Evolutionary conservation across 2,888 invertebrate genomes (phyloP), one percentile per base, ranked within the genome.

Genomic region (Platycheirus rosarum): DNA sequence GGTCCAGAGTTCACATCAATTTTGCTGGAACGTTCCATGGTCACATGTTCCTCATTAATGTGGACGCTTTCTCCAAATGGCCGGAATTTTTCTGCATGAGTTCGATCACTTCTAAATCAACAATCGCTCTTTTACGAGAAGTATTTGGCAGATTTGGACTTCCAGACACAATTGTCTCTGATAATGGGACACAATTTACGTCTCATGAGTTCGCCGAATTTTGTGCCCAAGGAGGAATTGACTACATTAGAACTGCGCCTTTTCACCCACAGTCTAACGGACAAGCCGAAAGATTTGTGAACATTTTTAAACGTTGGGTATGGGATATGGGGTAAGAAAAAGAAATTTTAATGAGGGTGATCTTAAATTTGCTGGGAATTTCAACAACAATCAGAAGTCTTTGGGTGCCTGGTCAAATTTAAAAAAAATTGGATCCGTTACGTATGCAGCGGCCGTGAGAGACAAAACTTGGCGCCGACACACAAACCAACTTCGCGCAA

Each of bases 1-100:
- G 88, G 87, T 85, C 88, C 44, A 80, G 90, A 20, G 75, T 91
- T 4, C 90, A 91, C 85, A 85, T 89, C 8, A 91, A 91, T 84
- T 91, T 88, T 86, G 89, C 90, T 3, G 90, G 90, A 9, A 89
- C 89, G 0, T 60, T 55, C n/a, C 18, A 66, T 7, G 9, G n/a
- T 20, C 16, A 7, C 18, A 57, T 63, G 48, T 78, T 55, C 14
- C 20, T 76, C 9, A 53, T 80, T 7, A 69, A 76, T n/a, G 73
- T 77, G 0, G 73, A 80, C 42, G 66, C 76, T 0, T 70, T 37
- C 13, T 77, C 70, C 3, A 80, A 84, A 48, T 84, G 75, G 73
- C 73, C 65, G 4, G 55, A 79, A 35, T 55, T 77, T 42, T 63
- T 68, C 44, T 7, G 32, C 11, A 66, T 80, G 57, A 18, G 57